Conservation (phyloP, 35 echinoderm and acorn worm genomes). For the Ophioderma brevispina region DNA sequence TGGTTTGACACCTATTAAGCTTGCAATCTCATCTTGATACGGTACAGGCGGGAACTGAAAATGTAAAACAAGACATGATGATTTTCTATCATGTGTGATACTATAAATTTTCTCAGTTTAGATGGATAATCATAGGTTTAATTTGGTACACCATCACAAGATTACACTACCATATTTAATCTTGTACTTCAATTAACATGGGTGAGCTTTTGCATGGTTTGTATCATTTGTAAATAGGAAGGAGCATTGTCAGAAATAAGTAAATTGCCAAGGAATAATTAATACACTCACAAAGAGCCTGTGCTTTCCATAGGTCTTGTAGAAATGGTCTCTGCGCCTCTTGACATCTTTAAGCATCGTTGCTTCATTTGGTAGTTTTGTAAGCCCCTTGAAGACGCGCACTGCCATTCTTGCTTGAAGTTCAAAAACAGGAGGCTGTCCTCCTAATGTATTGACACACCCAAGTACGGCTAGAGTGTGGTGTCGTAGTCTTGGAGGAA, state of each 20-base stretch:
- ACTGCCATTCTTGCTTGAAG: slow-evolving; percentile 46
- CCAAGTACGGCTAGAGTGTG: slow-evolving; percentile 63
- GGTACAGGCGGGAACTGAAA: slow-evolving; percentile 58
- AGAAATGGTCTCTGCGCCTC: slow-evolving; percentile 24
- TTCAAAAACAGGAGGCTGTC: slow-evolving; percentile 54
- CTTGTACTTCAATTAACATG: too few relatives aligned
- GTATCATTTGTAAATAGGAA: too few relatives aligned
- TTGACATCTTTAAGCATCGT: slow-evolving; percentile 67
- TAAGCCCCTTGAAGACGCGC: slow-evolving; percentile 48
- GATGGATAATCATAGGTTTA: too few relatives aligned
- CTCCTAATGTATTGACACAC: slow-evolving; percentile 37
- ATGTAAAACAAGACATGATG: background rate
- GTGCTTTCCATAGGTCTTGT: slow-evolving; percentile 78
- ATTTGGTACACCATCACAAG: too few relatives aligned
- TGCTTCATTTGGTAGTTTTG: slow-evolving; percentile 19
- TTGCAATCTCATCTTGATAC: slow-evolving; percentile 43
- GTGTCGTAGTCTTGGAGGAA: slow-evolving; percentile 47
- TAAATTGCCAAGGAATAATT: background rate
- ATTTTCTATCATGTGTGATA: too few relatives aligned
- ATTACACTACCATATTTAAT: too few relatives aligned
- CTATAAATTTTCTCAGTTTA: too few relatives aligned
- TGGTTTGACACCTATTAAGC: slow-evolving; percentile 60
- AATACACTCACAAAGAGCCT: slow-evolving; percentile 74
- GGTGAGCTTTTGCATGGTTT: too few relatives aligned
- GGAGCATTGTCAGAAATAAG: too few relatives aligned